A percentile compares a stretch with the other conserved stretches of the same genome.
Conservation (phyloP, 2,888 invertebrate species). For the Epinotia demarniana region DNA sequence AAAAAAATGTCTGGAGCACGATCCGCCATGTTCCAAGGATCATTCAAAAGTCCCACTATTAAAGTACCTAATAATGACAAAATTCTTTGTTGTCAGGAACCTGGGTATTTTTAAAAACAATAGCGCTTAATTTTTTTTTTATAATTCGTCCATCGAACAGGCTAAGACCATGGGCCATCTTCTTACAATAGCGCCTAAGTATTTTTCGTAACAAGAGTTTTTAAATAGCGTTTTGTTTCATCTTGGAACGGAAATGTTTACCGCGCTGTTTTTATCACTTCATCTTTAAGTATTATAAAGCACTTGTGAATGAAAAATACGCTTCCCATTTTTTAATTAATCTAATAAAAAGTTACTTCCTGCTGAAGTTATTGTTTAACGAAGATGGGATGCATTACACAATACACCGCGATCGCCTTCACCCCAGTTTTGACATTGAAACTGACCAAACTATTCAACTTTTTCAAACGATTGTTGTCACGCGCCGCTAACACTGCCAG, state of each 20-base stretch:
- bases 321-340: conserved; percentile 46
- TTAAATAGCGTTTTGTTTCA: conserved; percentile 48
- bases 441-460: conserved; percentile 51
- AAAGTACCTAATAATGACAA: too few relatives aligned
- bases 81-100: too few relatives aligned
- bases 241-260: conserved; percentile 41
- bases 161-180: too few relatives aligned
- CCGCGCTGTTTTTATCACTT: conserved; percentile 32
- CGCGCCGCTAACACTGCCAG: conserved; percentile 51
- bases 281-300: conserved; percentile 7
- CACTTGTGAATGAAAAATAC: conserved; percentile 24
- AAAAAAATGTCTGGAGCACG: too few relatives aligned
- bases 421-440: conserved; percentile 64
- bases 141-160: too few relatives aligned
- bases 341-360: conserved; percentile 38
- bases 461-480: conserved; percentile 51
- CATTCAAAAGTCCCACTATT: too few relatives aligned
- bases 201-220: not conserved
- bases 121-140: too few relatives aligned
- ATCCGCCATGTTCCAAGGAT: too few relatives aligned
- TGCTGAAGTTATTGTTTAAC: conserved; percentile 48
- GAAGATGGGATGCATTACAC: conserved; percentile 47
- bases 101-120: too few relatives aligned
- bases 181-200: too few relatives aligned
- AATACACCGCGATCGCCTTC: conserved; percentile 55